Conservation (phyloP, 2,113 vertebrate genomes). For the Aythya baeri region DNA sequence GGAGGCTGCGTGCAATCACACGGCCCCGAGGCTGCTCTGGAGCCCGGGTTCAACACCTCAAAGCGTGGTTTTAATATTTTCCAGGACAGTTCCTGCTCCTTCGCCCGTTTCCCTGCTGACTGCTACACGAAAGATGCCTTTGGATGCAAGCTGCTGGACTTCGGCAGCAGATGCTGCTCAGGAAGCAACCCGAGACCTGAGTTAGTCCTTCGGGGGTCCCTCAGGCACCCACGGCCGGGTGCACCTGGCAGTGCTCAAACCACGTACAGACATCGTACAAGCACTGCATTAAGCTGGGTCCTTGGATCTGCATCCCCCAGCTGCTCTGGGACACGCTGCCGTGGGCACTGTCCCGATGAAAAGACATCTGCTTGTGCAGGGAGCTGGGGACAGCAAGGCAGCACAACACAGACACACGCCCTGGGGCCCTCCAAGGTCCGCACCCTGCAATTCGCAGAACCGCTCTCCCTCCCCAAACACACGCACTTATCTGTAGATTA, state of each 20-base stretch:
- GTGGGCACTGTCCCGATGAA: neutral
- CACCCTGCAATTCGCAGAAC: rapidly evolving
- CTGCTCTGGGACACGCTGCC: neutral
- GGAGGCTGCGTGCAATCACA: neutral
- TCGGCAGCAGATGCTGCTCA: neutral
- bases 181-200: rapidly evolving
- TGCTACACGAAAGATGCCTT: neutral
- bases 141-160: neutral
- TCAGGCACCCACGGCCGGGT: rapidly evolving
- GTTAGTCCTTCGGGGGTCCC: neutral
- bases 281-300: neutral
- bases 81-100: neutral
- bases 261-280: rapidly evolving
- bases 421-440: neutral
- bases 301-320: neutral
- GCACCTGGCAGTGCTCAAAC: rapidly evolving
- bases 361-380: neutral
- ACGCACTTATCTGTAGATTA: rapidly evolving
- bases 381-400: rapidly evolving
- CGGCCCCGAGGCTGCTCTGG: neutral
- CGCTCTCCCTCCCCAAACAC: neutral
- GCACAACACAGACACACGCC: too few relatives aligned
- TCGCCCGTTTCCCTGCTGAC: neutral
- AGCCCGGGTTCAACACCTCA: constrained; percentile 1
- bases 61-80: constrained; percentile 6